Base-by-base conservation (phyloP, 2,113 vertebrate genomes). In the Oncorhynchus mykiss region DNA sequence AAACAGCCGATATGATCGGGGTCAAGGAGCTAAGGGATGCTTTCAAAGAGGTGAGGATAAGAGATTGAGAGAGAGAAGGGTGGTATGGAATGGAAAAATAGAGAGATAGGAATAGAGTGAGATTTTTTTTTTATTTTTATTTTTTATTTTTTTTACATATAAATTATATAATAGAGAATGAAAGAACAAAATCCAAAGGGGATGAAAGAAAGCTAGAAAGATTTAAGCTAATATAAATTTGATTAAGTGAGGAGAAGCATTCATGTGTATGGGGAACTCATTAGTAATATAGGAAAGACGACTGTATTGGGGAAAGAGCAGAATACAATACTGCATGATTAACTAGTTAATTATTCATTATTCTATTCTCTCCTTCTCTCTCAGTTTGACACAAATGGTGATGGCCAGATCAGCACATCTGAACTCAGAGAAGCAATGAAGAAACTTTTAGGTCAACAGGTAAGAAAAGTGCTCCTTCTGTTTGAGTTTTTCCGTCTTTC, bases 1-100 rank as follows among this genome's bases (percentile, higher is more conserved):
- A 99, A 90, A 99, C 98, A 0, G 98, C 97, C 25, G 97, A 98
- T 89, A 99, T 99, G 98, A 99, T 99, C 5, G 98, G 98, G 45
- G 96, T 99, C 24, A 99, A 99, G 85, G 98, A 99, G 82, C 92
- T 99, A 77, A 93, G 97, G 5, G 97, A 99, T 74, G 98, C 98
- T 25, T 99, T 99, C 90, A 96, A 95, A 90, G 98, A 99, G 96
- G 98, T 97, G 79, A 94, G 88, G 51, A 59, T 29, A 31, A 16
- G 64, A 24, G 64, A 66, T 1, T 25, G 24, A 45, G 39, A 45
- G 39, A 45, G 39, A 45, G 39, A 45, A 8, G 39, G 8, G 8
- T 9, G 39, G 39, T 9, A 70, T n/a, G 12, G 25, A 3, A 20
- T 5, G 1, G n/a, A 18, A 48, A 9, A 6, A 29, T 9, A 29